phyloP scores from a whole-genome alignment of 2,888 invertebrate species.

The Xanthia togata region DNA sequence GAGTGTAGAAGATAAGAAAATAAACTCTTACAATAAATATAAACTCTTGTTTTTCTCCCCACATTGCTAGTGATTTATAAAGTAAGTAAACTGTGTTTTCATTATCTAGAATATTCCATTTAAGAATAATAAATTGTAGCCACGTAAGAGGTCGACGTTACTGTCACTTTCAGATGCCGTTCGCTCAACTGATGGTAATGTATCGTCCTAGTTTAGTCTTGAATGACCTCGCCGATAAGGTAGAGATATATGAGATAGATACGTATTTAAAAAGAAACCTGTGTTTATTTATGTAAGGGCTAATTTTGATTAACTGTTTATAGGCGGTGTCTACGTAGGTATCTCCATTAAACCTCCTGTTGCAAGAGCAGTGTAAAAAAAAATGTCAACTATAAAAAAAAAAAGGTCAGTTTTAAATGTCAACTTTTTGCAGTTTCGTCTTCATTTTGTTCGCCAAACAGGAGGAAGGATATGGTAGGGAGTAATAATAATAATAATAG shows the following conservation, averaged over 20 bases:
- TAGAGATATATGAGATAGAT: background rate
- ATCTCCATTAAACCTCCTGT: background rate
- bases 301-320: background rate
- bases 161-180: constrained; percentile 51
- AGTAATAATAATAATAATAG: too few relatives aligned
- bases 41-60: constrained; percentile 3
- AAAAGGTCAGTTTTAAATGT: too few relatives aligned
- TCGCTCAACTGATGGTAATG: constrained; percentile 10
- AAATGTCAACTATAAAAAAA: too few relatives aligned
- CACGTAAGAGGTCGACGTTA: constrained; percentile 4
- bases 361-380: background rate
- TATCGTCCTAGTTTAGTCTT: constrained; percentile 14
- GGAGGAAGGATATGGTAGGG: too few relatives aligned
- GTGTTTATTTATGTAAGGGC: background rate
- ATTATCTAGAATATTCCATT: constrained; percentile 40
- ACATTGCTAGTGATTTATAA: constrained; percentile 23
- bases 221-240: constrained; percentile 1
- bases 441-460: background rate
- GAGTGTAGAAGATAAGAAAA: constrained; percentile 1
- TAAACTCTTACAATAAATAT: constrained; percentile 9
- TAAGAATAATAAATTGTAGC: constrained; percentile 37
- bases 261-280: background rate
- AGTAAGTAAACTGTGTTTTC: constrained; percentile 9
- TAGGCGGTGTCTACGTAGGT: background rate
- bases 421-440: too few relatives aligned